Evolutionary conservation across 1,140 invertebrate genomes (phyloP).

Genomic region (Vanessa tameamea): DNA sequence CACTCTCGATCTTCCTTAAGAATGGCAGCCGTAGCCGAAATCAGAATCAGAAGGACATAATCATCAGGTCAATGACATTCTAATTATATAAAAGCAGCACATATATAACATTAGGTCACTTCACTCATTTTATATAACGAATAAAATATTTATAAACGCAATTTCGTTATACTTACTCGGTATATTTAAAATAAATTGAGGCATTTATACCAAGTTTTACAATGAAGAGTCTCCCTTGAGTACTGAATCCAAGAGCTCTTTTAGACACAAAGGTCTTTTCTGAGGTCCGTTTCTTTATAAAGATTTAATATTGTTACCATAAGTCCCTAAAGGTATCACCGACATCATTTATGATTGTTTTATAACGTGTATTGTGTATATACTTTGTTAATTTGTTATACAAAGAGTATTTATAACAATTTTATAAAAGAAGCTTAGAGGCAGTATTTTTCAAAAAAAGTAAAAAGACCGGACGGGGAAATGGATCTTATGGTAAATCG

Average conservation of each 20-base stretch:
- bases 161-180: not conserved
- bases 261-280: constrained; percentile 11
- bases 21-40: too few relatives aligned
- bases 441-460: too few relatives aligned
- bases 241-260: not conserved
- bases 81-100: too few relatives aligned
- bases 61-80: too few relatives aligned
- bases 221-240: constrained; percentile 9
- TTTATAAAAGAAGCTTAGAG: too few relatives aligned
- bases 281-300: constrained; percentile 13
- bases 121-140: not conserved
- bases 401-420: not conserved
- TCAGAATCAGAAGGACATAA: too few relatives aligned
- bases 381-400: not conserved
- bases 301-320: constrained; percentile 7
- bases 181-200: constrained; percentile 1
- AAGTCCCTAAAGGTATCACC: constrained; percentile 3
- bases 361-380: not conserved
- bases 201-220: constrained; percentile 16
- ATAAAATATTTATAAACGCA: not conserved
- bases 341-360: not conserved
- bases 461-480: too few relatives aligned
- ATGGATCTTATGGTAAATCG: too few relatives aligned
- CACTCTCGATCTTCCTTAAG: too few relatives aligned
- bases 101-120: too few relatives aligned